Conservation (phyloP, 2,888 invertebrate genomes). For the Perizoma flavofasciatum region DNA sequence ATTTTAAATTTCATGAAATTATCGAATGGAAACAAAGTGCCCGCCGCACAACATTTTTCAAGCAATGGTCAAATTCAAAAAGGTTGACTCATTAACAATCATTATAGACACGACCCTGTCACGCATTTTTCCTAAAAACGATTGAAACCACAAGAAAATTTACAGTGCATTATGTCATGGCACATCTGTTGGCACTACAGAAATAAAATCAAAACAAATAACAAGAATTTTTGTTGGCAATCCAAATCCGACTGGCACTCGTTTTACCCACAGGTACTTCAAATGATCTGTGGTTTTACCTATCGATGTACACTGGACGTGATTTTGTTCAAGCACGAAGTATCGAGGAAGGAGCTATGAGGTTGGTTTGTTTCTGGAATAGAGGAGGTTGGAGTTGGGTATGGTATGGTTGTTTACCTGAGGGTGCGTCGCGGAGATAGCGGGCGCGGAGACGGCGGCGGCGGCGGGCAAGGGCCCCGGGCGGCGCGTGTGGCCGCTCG, state of each 20-base stretch:
- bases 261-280: slow-evolving; percentile 5
- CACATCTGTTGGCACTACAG: slow-evolving; percentile 59
- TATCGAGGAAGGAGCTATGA: slow-evolving; percentile 32
- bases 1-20: no score
- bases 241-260: slow-evolving; percentile 60
- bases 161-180: slow-evolving; percentile 51
- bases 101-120: no score
- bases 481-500: slow-evolving; percentile 77
- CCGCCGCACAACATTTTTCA: no score
- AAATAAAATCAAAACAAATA: slow-evolving; percentile 61
- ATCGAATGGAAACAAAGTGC: no score
- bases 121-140: background rate
- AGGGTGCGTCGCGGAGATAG: slow-evolving; percentile 55
- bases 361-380: slow-evolving; percentile 34
- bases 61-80: no score
- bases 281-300: slow-evolving; percentile 27
- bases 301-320: slow-evolving; percentile 40
- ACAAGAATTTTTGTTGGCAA: slow-evolving; percentile 62
- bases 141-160: slow-evolving; percentile 21
- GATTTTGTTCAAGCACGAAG: slow-evolving; percentile 52
- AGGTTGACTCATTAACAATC: no score
- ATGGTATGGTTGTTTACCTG: slow-evolving; percentile 70
- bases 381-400: slow-evolving; percentile 29
- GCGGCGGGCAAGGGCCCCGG: slow-evolving; percentile 64
- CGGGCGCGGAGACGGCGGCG: slow-evolving; percentile 56